Conservation (phyloP, 1,140 invertebrate genomes). For the Drosophila triauraria region DNA sequence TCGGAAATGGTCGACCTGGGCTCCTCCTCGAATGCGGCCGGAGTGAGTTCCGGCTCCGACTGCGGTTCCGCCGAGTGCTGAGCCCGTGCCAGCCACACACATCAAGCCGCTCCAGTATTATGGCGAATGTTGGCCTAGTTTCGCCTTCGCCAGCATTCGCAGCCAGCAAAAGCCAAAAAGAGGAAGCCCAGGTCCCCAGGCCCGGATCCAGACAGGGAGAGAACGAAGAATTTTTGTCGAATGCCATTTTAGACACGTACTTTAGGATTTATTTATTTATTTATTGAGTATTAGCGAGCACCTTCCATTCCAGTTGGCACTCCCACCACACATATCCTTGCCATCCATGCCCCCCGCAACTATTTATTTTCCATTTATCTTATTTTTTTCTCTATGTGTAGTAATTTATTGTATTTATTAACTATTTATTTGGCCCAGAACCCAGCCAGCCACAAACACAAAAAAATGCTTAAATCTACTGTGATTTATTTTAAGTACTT, state of each 20-base stretch:
- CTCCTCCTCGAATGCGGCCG: background rate
- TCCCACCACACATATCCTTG: background rate
- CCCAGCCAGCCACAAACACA: conserved; percentile 51
- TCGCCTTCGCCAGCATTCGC: background rate
- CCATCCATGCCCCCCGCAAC: background rate
- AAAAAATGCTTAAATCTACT: conserved; percentile 78
- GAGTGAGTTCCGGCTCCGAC: conserved; percentile 12
- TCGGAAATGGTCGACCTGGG: conserved; percentile 39
- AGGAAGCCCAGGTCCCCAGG: conserved; percentile 13
- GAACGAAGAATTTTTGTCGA: conserved; percentile 70
- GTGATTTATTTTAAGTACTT: conserved; percentile 83
- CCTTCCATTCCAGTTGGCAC: conserved; percentile 22
- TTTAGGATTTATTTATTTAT: conserved; percentile 60
- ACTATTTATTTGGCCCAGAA: conserved; percentile 38
- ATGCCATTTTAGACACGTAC: conserved; percentile 74
- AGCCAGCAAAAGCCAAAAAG: conserved; percentile 26
- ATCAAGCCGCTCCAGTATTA: conserved; percentile 22
- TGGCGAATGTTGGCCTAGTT: background rate
- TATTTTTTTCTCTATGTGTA: conserved; percentile 35
- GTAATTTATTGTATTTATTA: conserved; percentile 54
- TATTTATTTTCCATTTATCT: conserved; percentile 45
- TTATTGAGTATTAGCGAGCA: conserved; percentile 40
- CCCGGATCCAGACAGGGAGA: conserved; percentile 15
- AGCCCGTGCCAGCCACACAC: background rate
- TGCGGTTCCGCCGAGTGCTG: conserved; percentile 32